Base-by-base conservation (phyloP, 2,888 invertebrate genomes). In the Hydroisotoma schaefferi region DNA sequence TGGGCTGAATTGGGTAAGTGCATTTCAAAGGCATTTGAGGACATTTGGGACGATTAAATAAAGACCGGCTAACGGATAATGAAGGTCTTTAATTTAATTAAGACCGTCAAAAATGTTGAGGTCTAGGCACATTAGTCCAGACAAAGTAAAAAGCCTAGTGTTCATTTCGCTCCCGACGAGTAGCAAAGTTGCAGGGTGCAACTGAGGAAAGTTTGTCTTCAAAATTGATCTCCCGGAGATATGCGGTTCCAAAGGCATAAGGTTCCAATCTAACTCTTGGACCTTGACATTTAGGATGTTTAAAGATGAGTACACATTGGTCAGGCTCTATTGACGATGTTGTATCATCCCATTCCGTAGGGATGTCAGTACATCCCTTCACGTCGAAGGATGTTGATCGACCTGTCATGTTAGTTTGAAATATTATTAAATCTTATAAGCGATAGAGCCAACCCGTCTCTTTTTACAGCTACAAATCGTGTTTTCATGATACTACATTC, bases 201-300 rank as follows among this genome's bases (percentile, higher is more conserved):
- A 66, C 33, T 1, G 66, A 61, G 3, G 66, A 63, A n/a, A 66
- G 22, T 44, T 66, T 66, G 20, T 66, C 63, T 53, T 66, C 66
- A 40, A 66, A 66, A 27, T 66, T 66, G 33, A 66, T 66, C 51
- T 66, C 63, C 12, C 47, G 18, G 10, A 67, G 43, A 20, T 63
- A 28, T 26, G 67, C 67, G 8, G 61, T 52, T 28, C 67, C 67
- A 43, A 59, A 67, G 6, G 61, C 26, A 27, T 33, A 67, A 0
- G 67, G 67, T 46, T 67, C 63, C n/a, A 67, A 28, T 28, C 67
- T 38, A 2, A 67, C 63, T 25, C 67, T 33, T 8, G 67, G 63
- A 25, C 67, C 67, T 48, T 63, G 56, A 37, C 67, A 67, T 40
- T 33, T 25, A 5, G 61, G 63, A 28, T 67, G 67, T 37, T 67